Conservation (phyloP, 2,888 invertebrate genomes). For the Drosophila cracens region DNA sequence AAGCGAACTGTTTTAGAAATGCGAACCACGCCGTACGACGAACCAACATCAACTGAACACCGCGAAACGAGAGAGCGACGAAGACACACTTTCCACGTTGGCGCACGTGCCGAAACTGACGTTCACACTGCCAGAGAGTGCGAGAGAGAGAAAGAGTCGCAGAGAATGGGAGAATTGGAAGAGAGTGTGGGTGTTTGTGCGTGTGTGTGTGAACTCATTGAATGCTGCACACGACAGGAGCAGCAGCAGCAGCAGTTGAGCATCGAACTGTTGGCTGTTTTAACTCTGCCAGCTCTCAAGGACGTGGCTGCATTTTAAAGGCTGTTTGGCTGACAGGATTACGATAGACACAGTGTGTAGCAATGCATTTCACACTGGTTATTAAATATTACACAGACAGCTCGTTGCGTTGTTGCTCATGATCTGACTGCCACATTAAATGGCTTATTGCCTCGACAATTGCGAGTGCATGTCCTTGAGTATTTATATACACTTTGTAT, state of each 20-base stretch:
- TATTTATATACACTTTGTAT: slow-evolving; percentile 7
- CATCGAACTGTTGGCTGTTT: slow-evolving; percentile 18
- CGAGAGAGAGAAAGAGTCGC: not conserved
- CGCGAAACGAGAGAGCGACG: slow-evolving; percentile 9
- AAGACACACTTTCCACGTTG: slow-evolving; percentile 33
- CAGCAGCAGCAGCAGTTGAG: slow-evolving; percentile 5
- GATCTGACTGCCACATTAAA: slow-evolving; percentile 47
- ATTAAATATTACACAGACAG: slow-evolving; percentile 62
- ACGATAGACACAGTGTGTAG: slow-evolving; percentile 8
- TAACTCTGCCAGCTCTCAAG: slow-evolving; percentile 53
- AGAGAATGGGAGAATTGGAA: not conserved
- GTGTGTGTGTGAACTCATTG: slow-evolving; percentile 46
- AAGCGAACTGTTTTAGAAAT: slow-evolving; percentile 38
- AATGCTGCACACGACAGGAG: slow-evolving; percentile 45
- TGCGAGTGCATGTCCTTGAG: slow-evolving; percentile 60
- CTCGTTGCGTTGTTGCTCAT: slow-evolving; percentile 17
- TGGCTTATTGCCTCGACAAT: slow-evolving; percentile 47
- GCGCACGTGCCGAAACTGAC: slow-evolving; percentile 62
- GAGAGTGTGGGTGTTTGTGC: slow-evolving; percentile 7
- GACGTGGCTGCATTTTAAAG: slow-evolving; percentile 56
- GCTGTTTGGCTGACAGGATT: not conserved
- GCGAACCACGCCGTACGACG: slow-evolving; percentile 72
- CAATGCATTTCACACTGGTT: slow-evolving; percentile 21
- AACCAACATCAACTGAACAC: slow-evolving; percentile 76
- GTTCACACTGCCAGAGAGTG: slow-evolving; percentile 18